Evolutionary conservation across 2,113 vertebrate species (phyloP).

Genomic region (Heloderma charlesbogerti): DNA sequence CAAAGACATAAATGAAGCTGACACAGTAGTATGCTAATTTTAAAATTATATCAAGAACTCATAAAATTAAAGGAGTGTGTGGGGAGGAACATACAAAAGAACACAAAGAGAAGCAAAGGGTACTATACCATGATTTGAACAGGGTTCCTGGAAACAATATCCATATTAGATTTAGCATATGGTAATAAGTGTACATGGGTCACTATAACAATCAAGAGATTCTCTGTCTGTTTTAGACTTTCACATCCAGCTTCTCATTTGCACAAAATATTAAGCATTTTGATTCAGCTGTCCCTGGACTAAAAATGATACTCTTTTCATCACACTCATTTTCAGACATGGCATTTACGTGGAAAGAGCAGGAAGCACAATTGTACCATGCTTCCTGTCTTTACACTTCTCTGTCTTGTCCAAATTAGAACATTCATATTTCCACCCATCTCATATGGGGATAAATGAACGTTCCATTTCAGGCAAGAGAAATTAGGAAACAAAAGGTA

Average conservation of each 20-base stretch:
- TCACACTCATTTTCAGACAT: background rate
- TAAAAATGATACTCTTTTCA: background rate
- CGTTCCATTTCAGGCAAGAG: background rate
- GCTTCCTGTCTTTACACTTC: background rate
- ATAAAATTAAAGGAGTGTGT: background rate
- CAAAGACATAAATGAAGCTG: background rate
- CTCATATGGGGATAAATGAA: background rate
- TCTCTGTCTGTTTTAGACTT: background rate
- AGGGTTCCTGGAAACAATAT: background rate
- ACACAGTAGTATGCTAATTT: background rate
- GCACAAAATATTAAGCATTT: background rate
- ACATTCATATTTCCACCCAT: background rate
- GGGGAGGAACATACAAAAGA: background rate
- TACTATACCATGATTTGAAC: background rate
- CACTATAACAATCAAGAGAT: background rate
- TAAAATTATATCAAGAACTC: background rate
- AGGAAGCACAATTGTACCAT: background rate
- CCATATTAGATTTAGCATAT: background rate
- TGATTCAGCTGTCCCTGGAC: background rate
- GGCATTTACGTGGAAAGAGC: background rate
- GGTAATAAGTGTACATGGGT: background rate
- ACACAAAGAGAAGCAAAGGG: background rate
- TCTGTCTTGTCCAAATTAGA: background rate
- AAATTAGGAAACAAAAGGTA: background rate
- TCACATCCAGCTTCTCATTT: background rate